Conservation (phyloP, 2,797 vertebrate genomes). For the Anguilla anguilla region DNA sequence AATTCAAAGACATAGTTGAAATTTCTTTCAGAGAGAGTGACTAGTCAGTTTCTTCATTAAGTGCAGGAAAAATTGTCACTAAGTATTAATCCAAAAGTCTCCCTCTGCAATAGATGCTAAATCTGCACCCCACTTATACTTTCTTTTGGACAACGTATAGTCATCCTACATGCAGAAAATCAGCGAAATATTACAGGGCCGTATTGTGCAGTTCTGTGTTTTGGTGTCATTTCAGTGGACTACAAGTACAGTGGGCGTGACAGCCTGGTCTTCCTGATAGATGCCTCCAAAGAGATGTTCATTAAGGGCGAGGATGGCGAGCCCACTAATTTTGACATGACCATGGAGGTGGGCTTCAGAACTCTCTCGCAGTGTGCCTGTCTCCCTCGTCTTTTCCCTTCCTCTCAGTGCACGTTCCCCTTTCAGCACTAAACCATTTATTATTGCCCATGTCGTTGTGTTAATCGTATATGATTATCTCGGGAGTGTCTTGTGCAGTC, state of each 20-base stretch:
- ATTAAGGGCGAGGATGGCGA: constrained; percentile 70
- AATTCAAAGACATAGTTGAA: too few species aligned
- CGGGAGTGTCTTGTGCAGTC: neutral
- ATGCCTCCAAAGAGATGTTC: constrained; percentile 92
- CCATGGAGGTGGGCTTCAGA: constrained; percentile 78
- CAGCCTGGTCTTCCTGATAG: constrained; percentile 92
- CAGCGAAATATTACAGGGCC: neutral
- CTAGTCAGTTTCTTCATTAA: too few species aligned
- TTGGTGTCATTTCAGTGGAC: constrained; percentile 62
- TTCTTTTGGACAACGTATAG: too few species aligned
- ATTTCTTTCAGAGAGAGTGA: too few species aligned
- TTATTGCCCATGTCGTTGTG: neutral
- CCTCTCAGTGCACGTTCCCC: neutral
- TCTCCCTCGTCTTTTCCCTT: neutral
- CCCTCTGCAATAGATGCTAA: too few species aligned
- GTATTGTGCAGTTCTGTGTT: neutral
- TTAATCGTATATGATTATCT: neutral
- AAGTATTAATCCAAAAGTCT: too few species aligned
- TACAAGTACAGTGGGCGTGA: constrained; percentile 83
- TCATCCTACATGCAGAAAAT: too few species aligned
- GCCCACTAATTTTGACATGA: constrained; percentile 88
- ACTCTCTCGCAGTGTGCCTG: neutral
- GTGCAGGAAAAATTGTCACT: too few species aligned
- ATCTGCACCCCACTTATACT: too few species aligned
- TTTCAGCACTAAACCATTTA: neutral